Evolutionary conservation across 2,888 invertebrate species (phyloP).

Genomic region (Drosophila robusta): DNA sequence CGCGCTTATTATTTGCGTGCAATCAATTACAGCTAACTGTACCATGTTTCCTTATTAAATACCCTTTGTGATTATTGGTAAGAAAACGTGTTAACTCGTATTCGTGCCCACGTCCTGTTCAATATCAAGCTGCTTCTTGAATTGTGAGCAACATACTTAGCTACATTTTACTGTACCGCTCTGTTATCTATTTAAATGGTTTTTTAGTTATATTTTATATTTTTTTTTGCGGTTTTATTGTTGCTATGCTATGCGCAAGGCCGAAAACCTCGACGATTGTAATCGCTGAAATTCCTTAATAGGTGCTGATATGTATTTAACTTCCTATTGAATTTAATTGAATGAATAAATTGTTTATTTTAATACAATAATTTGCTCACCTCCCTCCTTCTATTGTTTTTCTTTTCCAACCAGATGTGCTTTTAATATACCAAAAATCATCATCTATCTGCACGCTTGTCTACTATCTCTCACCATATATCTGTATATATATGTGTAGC

Average conservation of each 20-base stretch:
- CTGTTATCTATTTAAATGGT: neutral
- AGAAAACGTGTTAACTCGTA: too few relatives aligned
- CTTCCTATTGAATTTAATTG: neutral
- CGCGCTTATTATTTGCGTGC: too few relatives aligned
- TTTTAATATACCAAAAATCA: slow-evolving; percentile 3
- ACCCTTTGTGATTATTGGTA: too few relatives aligned
- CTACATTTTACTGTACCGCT: neutral
- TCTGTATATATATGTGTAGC: neutral
- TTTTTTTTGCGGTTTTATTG: too few relatives aligned
- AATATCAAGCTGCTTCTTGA: neutral
- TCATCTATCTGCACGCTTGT: slow-evolving; percentile 6
- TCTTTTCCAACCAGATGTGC: slow-evolving; percentile 4
- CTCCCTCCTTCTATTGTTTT: slow-evolving; percentile 1
- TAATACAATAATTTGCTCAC: neutral
- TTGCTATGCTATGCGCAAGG: too few relatives aligned
- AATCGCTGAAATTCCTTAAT: neutral
- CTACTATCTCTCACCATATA: slow-evolving; percentile 3
- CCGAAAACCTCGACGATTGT: too few relatives aligned
- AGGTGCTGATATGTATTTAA: neutral
- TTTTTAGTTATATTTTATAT: neutral
- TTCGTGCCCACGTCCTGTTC: too few relatives aligned
- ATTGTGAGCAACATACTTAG: neutral
- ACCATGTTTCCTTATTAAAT: too few relatives aligned
- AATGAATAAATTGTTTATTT: neutral
- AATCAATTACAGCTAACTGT: too few relatives aligned